Percentiles rank a stretch among this genome's conserved stretches.
Conservation (phyloP, 2,888 invertebrate genomes). For the Serripes groenlandicus region DNA sequence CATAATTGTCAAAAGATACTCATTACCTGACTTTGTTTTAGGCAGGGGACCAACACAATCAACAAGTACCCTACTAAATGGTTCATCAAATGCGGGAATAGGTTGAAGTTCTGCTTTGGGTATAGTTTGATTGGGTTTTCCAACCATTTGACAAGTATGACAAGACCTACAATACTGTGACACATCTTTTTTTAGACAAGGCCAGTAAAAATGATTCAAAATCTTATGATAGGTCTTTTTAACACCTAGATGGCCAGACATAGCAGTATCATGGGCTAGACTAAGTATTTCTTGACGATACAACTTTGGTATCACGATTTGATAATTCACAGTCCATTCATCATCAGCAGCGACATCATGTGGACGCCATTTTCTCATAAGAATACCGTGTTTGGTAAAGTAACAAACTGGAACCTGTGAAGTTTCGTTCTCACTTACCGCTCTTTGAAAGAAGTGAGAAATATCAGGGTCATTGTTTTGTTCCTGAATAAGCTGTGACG, state of each 20-base stretch:
- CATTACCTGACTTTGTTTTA: conserved; percentile 54
- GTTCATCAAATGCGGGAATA: conserved; percentile 59
- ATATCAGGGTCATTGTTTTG: conserved; percentile 57
- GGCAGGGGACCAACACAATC: too few relatives aligned
- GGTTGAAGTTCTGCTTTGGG: conserved; percentile 42
- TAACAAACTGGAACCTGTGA: conserved; percentile 40
- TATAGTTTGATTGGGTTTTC: conserved; percentile 57
- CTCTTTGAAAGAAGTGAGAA: conserved; percentile 27
- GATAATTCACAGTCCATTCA: conserved; percentile 51
- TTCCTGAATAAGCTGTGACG: conserved; percentile 48
- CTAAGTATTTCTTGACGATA: conserved; percentile 44
- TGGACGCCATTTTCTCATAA: too few relatives aligned
- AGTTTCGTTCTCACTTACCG: conserved; percentile 32
- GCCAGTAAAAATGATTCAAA: conserved; percentile 53
- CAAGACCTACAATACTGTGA: conserved; percentile 35
- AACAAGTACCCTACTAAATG: conserved; percentile 49
- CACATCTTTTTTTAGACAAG: conserved; percentile 38
- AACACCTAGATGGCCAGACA: conserved; percentile 58
- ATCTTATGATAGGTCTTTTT: conserved; percentile 53
- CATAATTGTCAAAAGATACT: conserved; percentile 56
- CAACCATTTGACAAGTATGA: conserved; percentile 49
- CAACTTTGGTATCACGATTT: conserved; percentile 53
- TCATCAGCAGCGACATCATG: conserved; percentile 47
- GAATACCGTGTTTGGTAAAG: conserved; percentile 43
- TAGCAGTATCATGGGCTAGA: conserved; percentile 53